Percentiles rank a stretch among this genome's conserved stretches.
Evolutionary conservation across 2,888 invertebrate species (phyloP).

Genomic region (Parnassius apollo): DNA sequence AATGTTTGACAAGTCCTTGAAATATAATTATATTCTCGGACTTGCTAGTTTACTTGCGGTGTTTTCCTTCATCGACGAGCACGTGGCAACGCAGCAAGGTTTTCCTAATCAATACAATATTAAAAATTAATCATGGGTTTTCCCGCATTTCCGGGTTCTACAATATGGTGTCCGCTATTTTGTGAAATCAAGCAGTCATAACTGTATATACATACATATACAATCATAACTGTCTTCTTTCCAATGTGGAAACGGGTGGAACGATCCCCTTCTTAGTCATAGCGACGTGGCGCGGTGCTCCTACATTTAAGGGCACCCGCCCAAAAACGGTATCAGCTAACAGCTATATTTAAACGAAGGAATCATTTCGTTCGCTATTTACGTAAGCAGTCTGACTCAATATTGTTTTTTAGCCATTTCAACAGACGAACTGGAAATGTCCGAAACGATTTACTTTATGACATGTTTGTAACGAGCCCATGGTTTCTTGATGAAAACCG

Average conservation of each 20-base stretch:
- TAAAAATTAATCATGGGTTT: too few relatives aligned
- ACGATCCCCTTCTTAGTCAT: slow-evolving; percentile 20
- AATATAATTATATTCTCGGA: background rate
- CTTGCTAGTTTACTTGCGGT: background rate
- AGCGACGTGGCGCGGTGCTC: slow-evolving; percentile 37
- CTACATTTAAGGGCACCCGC: slow-evolving; percentile 37
- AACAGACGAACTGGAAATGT: slow-evolving; percentile 22
- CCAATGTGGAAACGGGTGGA: background rate
- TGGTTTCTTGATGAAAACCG: slow-evolving; percentile 25
- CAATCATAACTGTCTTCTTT: slow-evolving; percentile 16
- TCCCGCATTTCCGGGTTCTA: background rate
- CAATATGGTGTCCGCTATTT: background rate
- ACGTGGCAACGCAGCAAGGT: background rate
- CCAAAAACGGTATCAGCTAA: slow-evolving; percentile 36
- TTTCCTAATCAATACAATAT: too few relatives aligned
- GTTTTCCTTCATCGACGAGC: too few relatives aligned
- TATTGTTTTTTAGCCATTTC: slow-evolving; percentile 28
- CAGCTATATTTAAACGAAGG: slow-evolving; percentile 34
- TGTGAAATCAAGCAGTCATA: background rate
- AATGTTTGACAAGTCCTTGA: too few relatives aligned
- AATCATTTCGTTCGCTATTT: slow-evolving; percentile 34
- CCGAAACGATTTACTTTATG: slow-evolving; percentile 27
- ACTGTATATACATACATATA: too few relatives aligned
- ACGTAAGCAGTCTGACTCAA: slow-evolving; percentile 35
- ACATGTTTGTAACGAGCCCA: slow-evolving; percentile 8